Base-by-base conservation (phyloP, 2,888 invertebrate species). In the Pyrrhosoma nymphula region DNA sequence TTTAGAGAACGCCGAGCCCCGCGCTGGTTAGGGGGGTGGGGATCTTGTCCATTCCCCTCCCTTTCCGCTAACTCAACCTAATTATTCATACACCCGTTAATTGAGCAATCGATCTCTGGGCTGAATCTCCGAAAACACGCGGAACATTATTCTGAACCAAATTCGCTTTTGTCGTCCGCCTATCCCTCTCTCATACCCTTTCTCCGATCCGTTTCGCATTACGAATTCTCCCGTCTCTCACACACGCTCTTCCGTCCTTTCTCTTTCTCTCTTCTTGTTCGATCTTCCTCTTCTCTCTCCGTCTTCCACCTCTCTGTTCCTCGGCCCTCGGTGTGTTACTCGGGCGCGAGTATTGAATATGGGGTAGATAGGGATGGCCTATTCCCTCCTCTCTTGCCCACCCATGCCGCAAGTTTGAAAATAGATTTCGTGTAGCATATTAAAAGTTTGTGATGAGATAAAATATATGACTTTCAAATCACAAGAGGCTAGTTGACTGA, bases 271-370 rank as follows among this genome's bases (percentile, higher is more conserved):
- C 82, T n/a, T 35, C 35, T 35, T 35, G 4, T 82, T 14, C 12
- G 26, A 8, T 47, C 47, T 4, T 69, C n/a, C n/a, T 69, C 69
- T 69, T n/a, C n/a, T 69, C 69, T 60, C 60, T 60, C 16, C 20
- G 60, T 60, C 12, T 14, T 60, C 18, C 60, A 60, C 60, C 75
- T 30, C 75, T 60, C 16, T 20, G 16, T 60, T 60, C 60, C 20
- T 60, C 60, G 60, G 60, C 60, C 60, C 2, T 60, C 20, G 4
- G 18, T 6, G 4, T 47, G 4, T 88, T 30, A 56, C 56, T 35
- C 56, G 63, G 91, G 56, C 20, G 91, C 91, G 63, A 39, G 91
- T 60, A 91, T 91, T 91, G 91, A 91, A 63, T 91, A 39, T 39
- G 91, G 56, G 63, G 91, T 91, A 63, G 91, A 91, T 91, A 63